Evolutionary conservation across 2,113 vertebrate species (phyloP), one percentile per base, ranked within the genome.

Genomic region (Vicugna pacos): DNA sequence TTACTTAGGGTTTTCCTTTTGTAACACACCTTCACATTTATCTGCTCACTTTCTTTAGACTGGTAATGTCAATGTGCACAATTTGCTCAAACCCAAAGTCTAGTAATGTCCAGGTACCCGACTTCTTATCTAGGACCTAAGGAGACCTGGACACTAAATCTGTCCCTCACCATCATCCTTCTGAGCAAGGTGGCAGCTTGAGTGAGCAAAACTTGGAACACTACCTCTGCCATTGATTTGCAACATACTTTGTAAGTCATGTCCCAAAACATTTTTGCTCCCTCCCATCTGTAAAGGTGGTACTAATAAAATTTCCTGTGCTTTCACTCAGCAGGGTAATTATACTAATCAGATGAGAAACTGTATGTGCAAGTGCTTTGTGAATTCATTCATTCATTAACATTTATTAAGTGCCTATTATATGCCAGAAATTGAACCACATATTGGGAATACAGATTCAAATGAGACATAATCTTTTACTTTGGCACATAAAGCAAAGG

Each of bases 291-390:
- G 14, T 48, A 38, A 87, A 85, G 8, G 4, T 4, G 20, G 38
- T 30, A 2, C 0, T 70, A 52, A 54, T 90, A 83, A 62, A 84
- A 80, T 67, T n/a, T 38, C 77, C n/a, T 46, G 3, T 30, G 32
- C 22, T 93, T 89, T 73, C 22, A 20, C 60, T 46, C 38, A 35
- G 38, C 32, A 62, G 35, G 22, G 70, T 64, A 89, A 52, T 79
- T 83, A 20, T 8, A 84, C 46, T 67, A 84, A 85, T 81, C 54
- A 32, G 35, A 56, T 92, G 75, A 88, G 46, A 84, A 95, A 90
- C 81, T 32, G 56, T 50, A 19, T 90, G 13, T 42, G 12, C 12
- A 75, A 17, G 20, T 54, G 76, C 8, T 50, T 38, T 56, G 58
- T 24, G 6, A 81, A 69, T 85, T 72, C n/a, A 50, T 62, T 81